Evolutionary conservation across 2,888 invertebrate genomes (phyloP).

Genomic region (Trissolcus japonicus): DNA sequence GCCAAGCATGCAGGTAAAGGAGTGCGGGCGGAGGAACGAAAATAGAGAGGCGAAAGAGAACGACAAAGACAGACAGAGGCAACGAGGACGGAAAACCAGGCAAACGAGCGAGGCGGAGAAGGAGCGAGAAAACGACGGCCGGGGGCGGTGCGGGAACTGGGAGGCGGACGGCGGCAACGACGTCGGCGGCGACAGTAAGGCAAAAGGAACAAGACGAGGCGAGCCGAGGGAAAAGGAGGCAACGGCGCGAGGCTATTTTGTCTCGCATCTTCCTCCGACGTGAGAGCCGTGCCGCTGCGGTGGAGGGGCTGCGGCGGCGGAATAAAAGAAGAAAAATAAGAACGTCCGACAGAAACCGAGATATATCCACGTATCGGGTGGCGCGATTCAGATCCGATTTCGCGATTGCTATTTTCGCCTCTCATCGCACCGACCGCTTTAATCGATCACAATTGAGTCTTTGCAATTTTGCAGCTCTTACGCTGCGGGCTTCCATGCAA

Average conservation of each 20-base stretch:
- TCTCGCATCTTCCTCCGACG: constrained; percentile 59
- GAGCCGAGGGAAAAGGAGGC: constrained; percentile 47
- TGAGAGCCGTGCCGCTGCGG: constrained; percentile 57
- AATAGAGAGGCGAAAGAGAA: constrained; percentile 26
- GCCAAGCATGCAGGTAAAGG: constrained; percentile 44
- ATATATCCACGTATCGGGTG: constrained; percentile 47
- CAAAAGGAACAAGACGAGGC: constrained; percentile 45
- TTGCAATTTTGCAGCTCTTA: constrained; percentile 8
- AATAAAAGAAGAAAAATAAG: constrained; percentile 43
- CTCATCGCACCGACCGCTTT: constrained; percentile 6
- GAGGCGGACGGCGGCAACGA: constrained; percentile 41
- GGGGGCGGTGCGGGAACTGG: constrained; percentile 25
- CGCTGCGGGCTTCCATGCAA: not conserved
- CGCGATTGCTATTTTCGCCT: constrained; percentile 23
- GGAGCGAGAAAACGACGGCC: constrained; percentile 6
- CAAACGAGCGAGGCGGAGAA: constrained; percentile 2
- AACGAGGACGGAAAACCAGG: constrained; percentile 10
- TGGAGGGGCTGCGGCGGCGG: constrained; percentile 38
- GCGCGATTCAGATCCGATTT: constrained; percentile 23
- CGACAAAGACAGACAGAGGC: constrained; percentile 16
- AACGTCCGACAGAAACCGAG: constrained; percentile 42
- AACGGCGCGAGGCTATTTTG: constrained; percentile 64
- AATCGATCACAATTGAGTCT: constrained; percentile 16
- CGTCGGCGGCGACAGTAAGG: constrained; percentile 53
- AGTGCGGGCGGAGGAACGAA: constrained; percentile 25